These are phyloP conservation scores for Umimayanthus chanpuru DNA, from an alignment of 92 coral and sea anemone species.

Conservation along the genomic window DNA sequence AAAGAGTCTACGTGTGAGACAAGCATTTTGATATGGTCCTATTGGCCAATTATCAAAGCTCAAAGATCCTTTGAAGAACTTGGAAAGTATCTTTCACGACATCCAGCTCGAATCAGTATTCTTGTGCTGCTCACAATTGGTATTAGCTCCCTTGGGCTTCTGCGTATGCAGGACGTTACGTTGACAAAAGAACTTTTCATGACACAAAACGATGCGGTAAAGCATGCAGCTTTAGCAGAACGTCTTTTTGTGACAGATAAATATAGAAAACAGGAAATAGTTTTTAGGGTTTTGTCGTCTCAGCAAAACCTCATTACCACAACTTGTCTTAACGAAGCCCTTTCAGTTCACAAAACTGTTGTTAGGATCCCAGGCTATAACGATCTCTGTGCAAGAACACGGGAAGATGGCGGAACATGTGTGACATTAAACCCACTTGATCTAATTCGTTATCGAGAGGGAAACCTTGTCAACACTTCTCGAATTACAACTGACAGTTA, in stretches of 20 bases:
- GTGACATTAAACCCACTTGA: background rate
- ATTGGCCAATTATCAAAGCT: background rate
- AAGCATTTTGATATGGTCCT: background rate
- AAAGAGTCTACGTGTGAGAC: background rate
- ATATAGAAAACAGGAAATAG: background rate
- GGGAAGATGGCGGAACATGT: background rate
- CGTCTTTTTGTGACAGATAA: background rate
- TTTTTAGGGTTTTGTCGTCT: background rate
- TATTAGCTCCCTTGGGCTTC: background rate
- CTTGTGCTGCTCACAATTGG: background rate
- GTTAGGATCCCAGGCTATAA: background rate
- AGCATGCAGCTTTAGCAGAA: background rate
- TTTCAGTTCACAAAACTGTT: background rate
- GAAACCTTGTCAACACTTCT: background rate
- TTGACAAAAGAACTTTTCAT: background rate
- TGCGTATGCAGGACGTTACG: background rate
- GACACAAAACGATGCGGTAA: background rate
- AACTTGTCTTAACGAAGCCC: constrained; percentile 2
- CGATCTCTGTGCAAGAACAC: background rate
- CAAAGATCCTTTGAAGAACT: constrained; percentile 10
- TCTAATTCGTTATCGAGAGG: background rate
- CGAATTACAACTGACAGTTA: background rate
- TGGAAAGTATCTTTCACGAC: constrained; percentile 1
- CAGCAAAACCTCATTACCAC: background rate
- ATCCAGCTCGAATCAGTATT: background rate